These are phyloP conservation scores for Amblyjoppa fuscipennis DNA, from an alignment of 2,888 invertebrate genomes.

Conservation along the genomic window DNA sequence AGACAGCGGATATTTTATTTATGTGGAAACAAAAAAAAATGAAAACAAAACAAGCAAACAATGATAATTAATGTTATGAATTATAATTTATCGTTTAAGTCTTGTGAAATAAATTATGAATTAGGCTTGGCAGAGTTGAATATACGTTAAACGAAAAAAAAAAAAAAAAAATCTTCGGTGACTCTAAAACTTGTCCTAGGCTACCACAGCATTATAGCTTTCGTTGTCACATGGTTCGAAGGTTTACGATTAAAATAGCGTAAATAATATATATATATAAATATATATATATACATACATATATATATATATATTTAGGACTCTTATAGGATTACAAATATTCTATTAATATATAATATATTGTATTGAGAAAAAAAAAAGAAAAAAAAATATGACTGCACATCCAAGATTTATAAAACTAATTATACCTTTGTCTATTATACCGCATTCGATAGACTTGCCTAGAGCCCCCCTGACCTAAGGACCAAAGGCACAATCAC, in stretches of 20 bases:
- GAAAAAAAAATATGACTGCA: conserved; percentile 77
- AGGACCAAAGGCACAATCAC: conserved; percentile 85
- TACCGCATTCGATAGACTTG: conserved; percentile 83
- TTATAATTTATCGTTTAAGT: conserved; percentile 69
- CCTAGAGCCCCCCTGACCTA: conserved; percentile 83
- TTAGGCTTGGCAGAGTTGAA: conserved; percentile 58
- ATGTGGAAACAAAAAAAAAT: conserved; percentile 70
- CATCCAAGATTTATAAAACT: conserved; percentile 84
- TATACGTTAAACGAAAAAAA: conserved; percentile 50
- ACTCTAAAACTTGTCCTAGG: conserved; percentile 75
- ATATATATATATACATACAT: no score
- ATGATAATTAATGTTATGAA: conserved; percentile 75
- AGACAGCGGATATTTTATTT: conserved; percentile 79
- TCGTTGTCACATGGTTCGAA: conserved; percentile 75
- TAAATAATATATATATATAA: conserved; percentile 59
- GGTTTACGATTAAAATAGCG: conserved; percentile 71
- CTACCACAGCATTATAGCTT: conserved; percentile 79
- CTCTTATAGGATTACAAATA: conserved; percentile 78
- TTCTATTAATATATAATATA: conserved; percentile 82
- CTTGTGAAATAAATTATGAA: conserved; percentile 66
- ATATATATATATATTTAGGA: conserved; percentile 71
- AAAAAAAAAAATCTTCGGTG: conserved; percentile 66
- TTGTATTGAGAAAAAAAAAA: conserved; percentile 79
- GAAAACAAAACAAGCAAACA: conserved; percentile 63
- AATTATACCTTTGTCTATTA: conserved; percentile 83